These are phyloP conservation scores for Axinella damicornis DNA, from an alignment of 37 sponge, comb jelly and placozoan species.

Conservation along the genomic window DNA sequence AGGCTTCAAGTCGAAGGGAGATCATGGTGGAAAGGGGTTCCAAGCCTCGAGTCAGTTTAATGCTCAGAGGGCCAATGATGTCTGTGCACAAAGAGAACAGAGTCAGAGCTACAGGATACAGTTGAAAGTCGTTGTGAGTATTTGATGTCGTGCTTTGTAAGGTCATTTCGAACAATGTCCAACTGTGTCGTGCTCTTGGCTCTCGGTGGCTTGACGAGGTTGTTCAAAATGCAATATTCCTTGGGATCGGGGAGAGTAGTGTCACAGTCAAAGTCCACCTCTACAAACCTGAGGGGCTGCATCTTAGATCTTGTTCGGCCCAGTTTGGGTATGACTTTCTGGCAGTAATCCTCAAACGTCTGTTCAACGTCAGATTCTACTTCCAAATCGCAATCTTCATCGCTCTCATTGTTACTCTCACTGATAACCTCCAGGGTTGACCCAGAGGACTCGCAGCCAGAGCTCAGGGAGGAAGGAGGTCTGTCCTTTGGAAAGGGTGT, in stretches of 20 bases:
- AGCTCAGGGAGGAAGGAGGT: neutral
- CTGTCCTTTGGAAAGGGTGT: no score
- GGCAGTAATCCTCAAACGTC: constrained; percentile 14
- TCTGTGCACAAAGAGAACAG: constrained; percentile 16
- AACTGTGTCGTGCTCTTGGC: constrained; percentile 37
- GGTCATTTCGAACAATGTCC: constrained; percentile 42
- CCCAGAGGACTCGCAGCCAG: neutral
- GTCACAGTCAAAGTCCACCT: neutral
- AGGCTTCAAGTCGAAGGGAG: no score
- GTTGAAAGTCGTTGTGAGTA: neutral
- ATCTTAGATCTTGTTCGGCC: neutral
- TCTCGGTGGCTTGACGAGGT: neutral
- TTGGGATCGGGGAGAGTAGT: neutral
- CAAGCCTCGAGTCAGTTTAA: no score
- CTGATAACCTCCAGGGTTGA: constrained; percentile 17
- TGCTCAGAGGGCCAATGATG: neutral
- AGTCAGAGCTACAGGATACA: constrained; percentile 8
- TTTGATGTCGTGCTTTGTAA: neutral
- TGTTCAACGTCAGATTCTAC: neutral
- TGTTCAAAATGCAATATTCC: constrained; percentile 35
- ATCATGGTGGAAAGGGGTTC: no score
- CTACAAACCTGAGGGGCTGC: neutral
- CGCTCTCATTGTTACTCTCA: constrained; percentile 21
- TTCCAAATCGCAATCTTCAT: neutral
- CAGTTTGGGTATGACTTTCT: neutral